Conservation (phyloP, 2,888 invertebrate species). For the Bellardia bayeri region DNA sequence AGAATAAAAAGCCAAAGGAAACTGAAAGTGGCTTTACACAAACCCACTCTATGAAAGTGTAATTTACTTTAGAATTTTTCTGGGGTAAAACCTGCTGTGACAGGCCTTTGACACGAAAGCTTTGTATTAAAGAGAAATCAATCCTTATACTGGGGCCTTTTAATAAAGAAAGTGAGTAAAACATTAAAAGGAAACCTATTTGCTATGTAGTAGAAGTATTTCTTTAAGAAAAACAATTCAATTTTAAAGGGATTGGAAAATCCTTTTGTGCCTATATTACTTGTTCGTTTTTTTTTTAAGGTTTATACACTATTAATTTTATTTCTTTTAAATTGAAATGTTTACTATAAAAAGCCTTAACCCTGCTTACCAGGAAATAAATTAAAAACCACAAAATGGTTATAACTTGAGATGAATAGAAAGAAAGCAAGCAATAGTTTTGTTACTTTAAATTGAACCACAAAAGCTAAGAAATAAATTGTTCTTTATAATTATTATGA, state of each 20-base stretch:
- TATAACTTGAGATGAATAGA: neutral
- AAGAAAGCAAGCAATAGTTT: neutral
- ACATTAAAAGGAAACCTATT: no score
- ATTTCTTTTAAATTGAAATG: constrained; percentile 9
- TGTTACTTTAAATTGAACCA: neutral
- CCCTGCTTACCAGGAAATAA: neutral
- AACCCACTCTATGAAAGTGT: neutral
- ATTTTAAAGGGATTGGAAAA: no score
- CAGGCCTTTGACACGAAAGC: neutral
- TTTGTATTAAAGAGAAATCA: neutral
- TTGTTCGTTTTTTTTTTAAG: no score
- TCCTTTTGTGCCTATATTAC: no score
- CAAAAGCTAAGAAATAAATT: neutral
- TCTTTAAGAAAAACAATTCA: no score
- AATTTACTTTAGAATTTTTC: no score
- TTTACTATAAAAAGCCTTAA: neutral
- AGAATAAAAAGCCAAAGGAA: neutral
- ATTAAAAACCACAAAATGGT: neutral
- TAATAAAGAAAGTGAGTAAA: no score
- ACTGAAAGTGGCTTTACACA: neutral
- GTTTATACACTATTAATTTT: neutral
- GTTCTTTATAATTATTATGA: no score
- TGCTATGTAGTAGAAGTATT: no score
- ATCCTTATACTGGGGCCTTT: no score
- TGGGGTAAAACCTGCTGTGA: neutral